A percentile compares a stretch with the other conserved stretches of the same genome.
phyloP scores from a whole-genome alignment of 2,113 vertebrate genomes.

The Syngnathus typhle region DNA sequence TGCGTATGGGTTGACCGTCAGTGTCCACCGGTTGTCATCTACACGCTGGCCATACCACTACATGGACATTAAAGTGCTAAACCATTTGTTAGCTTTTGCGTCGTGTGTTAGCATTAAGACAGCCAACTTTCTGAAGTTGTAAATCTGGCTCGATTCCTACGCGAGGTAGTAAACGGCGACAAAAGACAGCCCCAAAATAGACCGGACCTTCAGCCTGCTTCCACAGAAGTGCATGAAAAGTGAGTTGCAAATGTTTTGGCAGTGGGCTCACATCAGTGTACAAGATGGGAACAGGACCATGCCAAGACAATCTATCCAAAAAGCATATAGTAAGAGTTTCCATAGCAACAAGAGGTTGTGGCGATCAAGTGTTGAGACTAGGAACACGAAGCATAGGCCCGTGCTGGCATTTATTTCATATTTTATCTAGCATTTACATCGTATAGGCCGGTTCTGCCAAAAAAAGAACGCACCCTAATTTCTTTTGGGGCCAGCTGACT shows the following conservation, averaged over 20 bases:
- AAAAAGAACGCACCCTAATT: constrained; percentile 10
- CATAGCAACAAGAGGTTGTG: background rate
- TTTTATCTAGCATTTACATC: constrained; percentile 26
- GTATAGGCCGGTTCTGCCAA: constrained; percentile 10
- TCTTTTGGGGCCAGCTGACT: constrained; percentile 11
- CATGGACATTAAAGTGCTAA: too few relatives aligned
- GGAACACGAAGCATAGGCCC: constrained; percentile 10
- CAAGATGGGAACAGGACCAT: background rate
- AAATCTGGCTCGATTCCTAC: too few relatives aligned
- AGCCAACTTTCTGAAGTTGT: too few relatives aligned
- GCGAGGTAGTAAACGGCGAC: too few relatives aligned
- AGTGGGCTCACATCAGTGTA: background rate
- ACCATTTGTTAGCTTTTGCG: too few relatives aligned
- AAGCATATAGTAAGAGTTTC: background rate
- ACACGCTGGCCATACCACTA: too few relatives aligned
- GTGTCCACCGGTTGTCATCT: too few relatives aligned
- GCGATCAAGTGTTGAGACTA: constrained; percentile 23
- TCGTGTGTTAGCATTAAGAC: too few relatives aligned
- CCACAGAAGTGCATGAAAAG: background rate
- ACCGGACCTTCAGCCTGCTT: background rate
- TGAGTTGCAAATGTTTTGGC: background rate
- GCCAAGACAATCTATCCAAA: background rate
- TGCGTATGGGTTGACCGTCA: too few relatives aligned
- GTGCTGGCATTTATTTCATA: constrained; percentile 1
- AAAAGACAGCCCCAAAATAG: background rate